Base-by-base conservation (phyloP, 2,888 invertebrate species). In the Nomada ferruginata region DNA sequence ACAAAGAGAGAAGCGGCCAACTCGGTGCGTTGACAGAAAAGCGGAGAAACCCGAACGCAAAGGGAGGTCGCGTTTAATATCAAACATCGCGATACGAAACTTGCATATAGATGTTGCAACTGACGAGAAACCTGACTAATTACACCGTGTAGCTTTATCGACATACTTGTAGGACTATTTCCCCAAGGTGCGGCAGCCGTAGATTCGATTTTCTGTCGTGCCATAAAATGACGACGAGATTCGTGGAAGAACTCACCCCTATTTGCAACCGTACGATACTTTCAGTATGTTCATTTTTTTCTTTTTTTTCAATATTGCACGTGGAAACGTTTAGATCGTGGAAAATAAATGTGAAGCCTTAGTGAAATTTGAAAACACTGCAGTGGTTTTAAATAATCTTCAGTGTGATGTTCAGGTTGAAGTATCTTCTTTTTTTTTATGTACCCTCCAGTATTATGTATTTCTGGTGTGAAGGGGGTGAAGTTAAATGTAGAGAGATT, bases 201-300 rank as follows among this genome's bases (percentile, higher is more conserved):
- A 29, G 50, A 83, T 83, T 86, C 76, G 81, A 85, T 86, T 81
- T 85, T 78, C 85, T 60, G 76, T 82, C 79, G 77, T 82, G 20
- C n/a, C 9, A 85, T 84, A 79, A 86, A 88, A 80, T 75, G 70
- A 65, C 70, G 60, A 68, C 60, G 55, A 47, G 64, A 20, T 13
- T 20, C 63, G 65, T n/a, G 10, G n/a, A 3, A 9, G 36, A 50
- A 47, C 29, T 42, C 18, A n/a, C 59, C 44, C 23, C n/a, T 61
- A 36, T 36, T 36, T 36, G 36, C 36, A 36, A 36, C 36, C 15
- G 5, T 42, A 18, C 60, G 18, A 10, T 9, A 11, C 11, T 20
- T 2, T 5, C 15, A 1, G 13, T 18, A 7, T 3, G 26, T 29
- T 23, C 59, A 4, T 59, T 29, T 36, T 3, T 29, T 9, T 15